Conservation (phyloP, 2,113 vertebrate species). For the Telmatochromis sp. region DNA sequence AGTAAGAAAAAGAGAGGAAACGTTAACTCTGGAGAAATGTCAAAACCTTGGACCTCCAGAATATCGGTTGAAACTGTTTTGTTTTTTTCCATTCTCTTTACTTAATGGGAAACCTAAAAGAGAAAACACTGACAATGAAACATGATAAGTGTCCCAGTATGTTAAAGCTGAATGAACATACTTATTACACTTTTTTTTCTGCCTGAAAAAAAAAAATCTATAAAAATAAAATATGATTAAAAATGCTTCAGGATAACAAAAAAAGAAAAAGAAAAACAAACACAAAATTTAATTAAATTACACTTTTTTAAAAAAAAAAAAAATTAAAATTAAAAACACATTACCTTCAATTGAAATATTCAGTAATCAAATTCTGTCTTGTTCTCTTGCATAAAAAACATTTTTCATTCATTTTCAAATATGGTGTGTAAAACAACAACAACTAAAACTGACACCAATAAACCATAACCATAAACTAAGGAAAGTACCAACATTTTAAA, state of each 20-base stretch:
- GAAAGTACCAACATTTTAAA: background rate
- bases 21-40: constrained; percentile 16
- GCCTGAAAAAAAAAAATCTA: background rate
- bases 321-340: background rate
- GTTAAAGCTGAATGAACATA: background rate
- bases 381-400: background rate
- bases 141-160: background rate
- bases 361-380: background rate
- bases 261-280: background rate
- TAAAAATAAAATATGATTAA: background rate
- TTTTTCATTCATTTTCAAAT: background rate
- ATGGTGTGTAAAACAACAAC: background rate
- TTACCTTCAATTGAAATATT: background rate
- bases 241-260: background rate
- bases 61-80: background rate
- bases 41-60: constrained; percentile 36
- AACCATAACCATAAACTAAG: background rate
- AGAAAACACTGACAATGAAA: background rate
- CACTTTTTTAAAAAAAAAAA: accelerated
- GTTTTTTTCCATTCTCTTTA: constrained; percentile 32
- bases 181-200: background rate
- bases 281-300: too few species aligned
- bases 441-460: background rate
- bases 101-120: background rate
- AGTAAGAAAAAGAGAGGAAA: constrained; percentile 47